Conservation (phyloP, 2,797 vertebrate species). For the Ciconia nigra region DNA sequence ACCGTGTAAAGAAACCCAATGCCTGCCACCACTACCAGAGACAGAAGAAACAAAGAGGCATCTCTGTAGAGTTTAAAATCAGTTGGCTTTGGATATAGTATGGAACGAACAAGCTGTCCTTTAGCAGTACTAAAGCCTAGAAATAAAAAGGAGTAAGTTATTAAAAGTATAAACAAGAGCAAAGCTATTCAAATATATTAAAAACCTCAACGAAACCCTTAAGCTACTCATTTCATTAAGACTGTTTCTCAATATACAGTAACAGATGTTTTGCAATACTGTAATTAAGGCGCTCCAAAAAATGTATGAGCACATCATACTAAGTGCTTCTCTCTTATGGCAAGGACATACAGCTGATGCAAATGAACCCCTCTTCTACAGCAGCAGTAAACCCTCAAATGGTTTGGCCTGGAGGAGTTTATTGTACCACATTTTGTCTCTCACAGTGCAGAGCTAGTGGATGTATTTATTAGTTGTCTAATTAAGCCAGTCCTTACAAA, state of each 20-base stretch:
- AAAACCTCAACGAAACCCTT: background rate
- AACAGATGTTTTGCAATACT: constrained; percentile 5
- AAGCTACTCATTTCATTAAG: constrained; percentile 2
- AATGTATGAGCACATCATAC: background rate
- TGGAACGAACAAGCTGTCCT: constrained; percentile 95
- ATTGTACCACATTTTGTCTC: background rate
- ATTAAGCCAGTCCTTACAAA: background rate
- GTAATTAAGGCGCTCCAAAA: constrained; percentile 15
- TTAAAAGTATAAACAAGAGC: background rate
- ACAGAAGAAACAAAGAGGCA: constrained; percentile 94
- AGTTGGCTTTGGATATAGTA: constrained; percentile 96
- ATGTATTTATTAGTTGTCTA: background rate
- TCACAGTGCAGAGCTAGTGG: background rate
- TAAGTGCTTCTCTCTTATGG: background rate
- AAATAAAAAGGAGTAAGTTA: background rate
- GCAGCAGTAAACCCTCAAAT: background rate
- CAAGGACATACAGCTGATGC: background rate
- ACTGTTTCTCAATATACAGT: background rate
- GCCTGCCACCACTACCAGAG: constrained; percentile 91
- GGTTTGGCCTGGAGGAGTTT: background rate
- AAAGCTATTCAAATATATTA: background rate
- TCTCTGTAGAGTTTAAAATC: constrained; percentile 98
- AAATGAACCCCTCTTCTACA: background rate
- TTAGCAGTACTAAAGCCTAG: constrained; percentile 95
- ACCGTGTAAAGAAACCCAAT: constrained; percentile 94